A percentile compares a stretch with the other conserved stretches of the same genome.
phyloP scores from a whole-genome alignment of 2,888 invertebrate species.

The Scrobipalpa costella region DNA sequence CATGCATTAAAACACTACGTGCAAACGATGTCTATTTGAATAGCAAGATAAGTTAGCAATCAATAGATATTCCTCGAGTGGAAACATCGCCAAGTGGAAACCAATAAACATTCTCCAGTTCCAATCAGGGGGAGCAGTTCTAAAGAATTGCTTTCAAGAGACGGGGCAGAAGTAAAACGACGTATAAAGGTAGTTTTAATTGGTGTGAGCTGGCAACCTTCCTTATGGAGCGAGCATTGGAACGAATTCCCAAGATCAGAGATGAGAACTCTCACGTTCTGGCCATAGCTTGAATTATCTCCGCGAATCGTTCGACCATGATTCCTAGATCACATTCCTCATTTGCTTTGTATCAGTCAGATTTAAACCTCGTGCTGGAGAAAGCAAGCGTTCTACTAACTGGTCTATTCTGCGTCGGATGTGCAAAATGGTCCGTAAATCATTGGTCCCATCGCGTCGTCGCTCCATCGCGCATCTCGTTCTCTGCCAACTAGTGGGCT shows the following conservation, averaged over 20 bases:
- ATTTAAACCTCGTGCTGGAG: background rate
- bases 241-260: background rate
- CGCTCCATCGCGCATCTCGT: constrained; percentile 44
- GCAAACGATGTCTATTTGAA: background rate
- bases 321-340: background rate
- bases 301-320: background rate
- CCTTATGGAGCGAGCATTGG: constrained; percentile 33
- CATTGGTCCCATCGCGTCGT: constrained; percentile 56
- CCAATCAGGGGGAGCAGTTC: background rate
- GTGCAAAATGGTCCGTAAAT: constrained; percentile 58
- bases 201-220: constrained; percentile 40
- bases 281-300: background rate
- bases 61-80: background rate
- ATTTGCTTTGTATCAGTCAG: background rate
- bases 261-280: no score
- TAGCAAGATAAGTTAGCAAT: background rate
- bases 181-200: constrained; percentile 56
- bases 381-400: constrained; percentile 4
- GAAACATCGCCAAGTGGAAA: background rate
- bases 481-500: constrained; percentile 41
- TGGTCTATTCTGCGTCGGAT: constrained; percentile 38
- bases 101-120: constrained; percentile 16
- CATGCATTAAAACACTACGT: background rate
- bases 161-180: constrained; percentile 31
- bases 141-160: constrained; percentile 15